Conservation (phyloP, 2,113 vertebrate genomes). For the Syrmaticus mikado region DNA sequence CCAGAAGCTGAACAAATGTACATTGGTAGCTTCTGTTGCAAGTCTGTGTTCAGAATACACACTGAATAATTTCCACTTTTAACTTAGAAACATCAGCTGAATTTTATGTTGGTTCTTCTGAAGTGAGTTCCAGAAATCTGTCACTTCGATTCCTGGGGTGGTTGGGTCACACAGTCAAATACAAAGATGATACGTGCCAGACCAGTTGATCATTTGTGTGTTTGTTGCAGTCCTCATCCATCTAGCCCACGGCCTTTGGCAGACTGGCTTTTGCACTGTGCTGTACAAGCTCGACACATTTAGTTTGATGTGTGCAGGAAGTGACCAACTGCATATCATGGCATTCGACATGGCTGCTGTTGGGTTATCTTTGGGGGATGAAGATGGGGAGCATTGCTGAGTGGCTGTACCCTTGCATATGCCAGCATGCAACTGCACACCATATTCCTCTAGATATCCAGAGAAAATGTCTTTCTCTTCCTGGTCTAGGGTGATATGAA, state of each 20-base stretch:
- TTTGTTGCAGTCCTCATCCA: fast-evolving
- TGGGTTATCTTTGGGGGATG: not conserved
- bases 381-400: not conserved
- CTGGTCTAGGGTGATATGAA: not conserved
- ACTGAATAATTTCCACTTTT: not conserved
- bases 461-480: not conserved
- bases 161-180: not conserved
- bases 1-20: not conserved
- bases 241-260: not conserved
- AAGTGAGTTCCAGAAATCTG: not conserved
- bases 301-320: fast-evolving
- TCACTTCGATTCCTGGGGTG: not conserved
- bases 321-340: fast-evolving
- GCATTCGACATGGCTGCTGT: not conserved
- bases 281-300: fast-evolving
- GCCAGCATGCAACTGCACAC: not conserved
- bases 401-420: not conserved
- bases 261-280: fast-evolving
- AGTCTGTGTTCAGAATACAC: not conserved
- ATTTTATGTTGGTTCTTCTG: not conserved
- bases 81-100: fast-evolving
- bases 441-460: fast-evolving
- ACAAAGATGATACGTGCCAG: fast-evolving
- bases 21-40: not conserved
- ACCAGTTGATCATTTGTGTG: fast-evolving